A percentile compares a stretch with the other conserved stretches of the same genome.
phyloP scores from a whole-genome alignment of 2,797 vertebrate genomes.

The Pseudomugil tenellus region DNA sequence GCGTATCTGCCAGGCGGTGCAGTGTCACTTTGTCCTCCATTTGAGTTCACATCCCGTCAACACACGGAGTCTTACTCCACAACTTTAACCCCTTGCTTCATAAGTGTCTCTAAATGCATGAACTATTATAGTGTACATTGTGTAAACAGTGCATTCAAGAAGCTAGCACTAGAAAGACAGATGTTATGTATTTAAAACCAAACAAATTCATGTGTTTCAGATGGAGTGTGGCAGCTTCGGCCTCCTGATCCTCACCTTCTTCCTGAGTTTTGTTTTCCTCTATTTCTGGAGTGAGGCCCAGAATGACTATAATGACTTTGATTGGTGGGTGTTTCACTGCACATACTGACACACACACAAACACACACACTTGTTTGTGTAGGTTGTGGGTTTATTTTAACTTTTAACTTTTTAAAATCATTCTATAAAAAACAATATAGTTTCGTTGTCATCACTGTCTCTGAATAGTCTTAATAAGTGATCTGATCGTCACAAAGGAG shows the following conservation, averaged over 20 bases:
- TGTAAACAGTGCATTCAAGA: not conserved
- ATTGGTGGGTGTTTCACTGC: slow-evolving; percentile 84
- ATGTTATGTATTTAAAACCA: not conserved
- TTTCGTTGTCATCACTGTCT: not conserved
- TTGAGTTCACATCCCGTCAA: accelerated
- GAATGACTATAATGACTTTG: slow-evolving; percentile 92
- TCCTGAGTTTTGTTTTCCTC: slow-evolving; percentile 86
- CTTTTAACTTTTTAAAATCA: not conserved
- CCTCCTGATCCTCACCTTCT: slow-evolving; percentile 85
- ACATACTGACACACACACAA: not conserved
- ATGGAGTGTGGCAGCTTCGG: slow-evolving; percentile 85
- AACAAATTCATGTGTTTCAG: slow-evolving; percentile 66
- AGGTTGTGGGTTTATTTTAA: not conserved
- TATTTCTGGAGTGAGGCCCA: slow-evolving; percentile 90
- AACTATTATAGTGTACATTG: not conserved
- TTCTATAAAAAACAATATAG: no score
- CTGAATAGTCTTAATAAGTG: no score
- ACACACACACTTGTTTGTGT: not conserved
- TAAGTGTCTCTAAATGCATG: not conserved
- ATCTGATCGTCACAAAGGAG: no score
- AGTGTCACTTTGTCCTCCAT: no score
- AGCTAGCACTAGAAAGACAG: no score
- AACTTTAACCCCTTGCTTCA: not conserved
- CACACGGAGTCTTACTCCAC: not conserved
- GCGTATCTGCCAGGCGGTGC: not conserved